Evolutionary conservation across 2,797 vertebrate species (phyloP), one percentile per base, ranked within the genome.

Genomic region (Rousettus madagascariensis): DNA sequence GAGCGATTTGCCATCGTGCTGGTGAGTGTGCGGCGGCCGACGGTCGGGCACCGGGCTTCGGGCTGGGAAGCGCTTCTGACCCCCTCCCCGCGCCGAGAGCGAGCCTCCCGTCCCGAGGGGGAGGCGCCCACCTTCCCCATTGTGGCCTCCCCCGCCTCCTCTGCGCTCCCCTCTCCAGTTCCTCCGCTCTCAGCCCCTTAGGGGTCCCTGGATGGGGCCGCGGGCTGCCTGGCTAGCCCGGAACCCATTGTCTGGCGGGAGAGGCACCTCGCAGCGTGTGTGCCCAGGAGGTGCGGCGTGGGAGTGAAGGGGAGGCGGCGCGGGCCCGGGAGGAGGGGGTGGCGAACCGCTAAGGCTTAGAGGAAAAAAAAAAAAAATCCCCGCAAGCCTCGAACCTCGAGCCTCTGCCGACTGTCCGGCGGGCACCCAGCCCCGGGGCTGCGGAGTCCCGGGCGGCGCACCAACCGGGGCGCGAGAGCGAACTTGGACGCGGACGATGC

Each of bases 1-100:
- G 99, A 99, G 92, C 98, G 99, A 66, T 99, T 99, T 96, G 99
- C 99, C 20, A 97, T 99, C 94, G 99, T 99, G n/a, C 97, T 99
- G 99, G 99, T 99, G 98, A 97, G 97, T 97, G 80, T 20, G n/a
- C 61, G 43, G 74, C 57, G 46, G 53, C 20, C 20, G 17, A 86
- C 51, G 10, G 38, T 22, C 9, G 66, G 53, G 75, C 12, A 63
- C 4, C 30, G 86, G 88, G 90, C 75, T 65, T 80, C 82, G 2
- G 38, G 84, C 74, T 7, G 4, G 82, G 78, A 63, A 66, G 33
- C 36, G 72, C 71, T 26, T 77, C 84, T 46, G 86, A 85, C 84
- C 87, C 53, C 55, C 20, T 51, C 57, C 28, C 10, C 1, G 61
- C 53, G 0, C 49, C 2, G 3, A 63, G 69, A 66, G 71, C 43